phyloP scores from a whole-genome alignment of 2,113 vertebrate species.

The Equus przewalskii region DNA sequence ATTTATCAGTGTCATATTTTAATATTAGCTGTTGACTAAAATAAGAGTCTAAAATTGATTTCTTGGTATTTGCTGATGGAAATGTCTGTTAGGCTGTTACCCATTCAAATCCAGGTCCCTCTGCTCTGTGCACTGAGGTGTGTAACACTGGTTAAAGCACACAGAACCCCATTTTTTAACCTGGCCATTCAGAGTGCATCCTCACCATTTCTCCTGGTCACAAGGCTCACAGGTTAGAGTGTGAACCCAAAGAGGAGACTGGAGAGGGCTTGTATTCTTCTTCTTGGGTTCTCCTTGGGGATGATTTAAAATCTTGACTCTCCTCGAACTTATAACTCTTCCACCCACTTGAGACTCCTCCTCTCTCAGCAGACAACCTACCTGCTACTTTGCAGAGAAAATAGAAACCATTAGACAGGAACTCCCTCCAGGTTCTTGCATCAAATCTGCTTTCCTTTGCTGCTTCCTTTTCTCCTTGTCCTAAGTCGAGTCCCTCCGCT shows the following conservation, averaged over 20 bases:
- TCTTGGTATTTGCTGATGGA: neutral
- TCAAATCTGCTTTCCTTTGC: neutral
- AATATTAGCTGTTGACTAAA: constrained; percentile 45
- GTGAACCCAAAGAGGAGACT: neutral
- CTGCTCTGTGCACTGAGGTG: neutral
- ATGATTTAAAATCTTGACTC: neutral
- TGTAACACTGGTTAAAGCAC: neutral
- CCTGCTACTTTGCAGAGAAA: neutral
- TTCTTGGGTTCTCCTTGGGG: neutral
- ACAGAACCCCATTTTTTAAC: neutral
- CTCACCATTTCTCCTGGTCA: neutral
- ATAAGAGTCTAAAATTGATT: constrained; percentile 19
- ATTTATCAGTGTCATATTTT: constrained; percentile 49
- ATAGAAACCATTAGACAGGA: neutral
- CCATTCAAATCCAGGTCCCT: neutral
- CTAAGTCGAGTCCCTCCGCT: neutral
- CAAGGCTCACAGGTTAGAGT: neutral
- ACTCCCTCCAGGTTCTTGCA: neutral
- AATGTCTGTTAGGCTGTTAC: neutral
- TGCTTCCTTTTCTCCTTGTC: neutral
- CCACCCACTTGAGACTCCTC: neutral
- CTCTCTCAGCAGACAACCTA: neutral
- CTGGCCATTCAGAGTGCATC: neutral
- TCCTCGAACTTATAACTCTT: neutral
- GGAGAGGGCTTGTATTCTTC: neutral